Evolutionary conservation across 2,888 invertebrate species (phyloP), one percentile per base, ranked within the genome.

Genomic region (Aquatica leii): DNA sequence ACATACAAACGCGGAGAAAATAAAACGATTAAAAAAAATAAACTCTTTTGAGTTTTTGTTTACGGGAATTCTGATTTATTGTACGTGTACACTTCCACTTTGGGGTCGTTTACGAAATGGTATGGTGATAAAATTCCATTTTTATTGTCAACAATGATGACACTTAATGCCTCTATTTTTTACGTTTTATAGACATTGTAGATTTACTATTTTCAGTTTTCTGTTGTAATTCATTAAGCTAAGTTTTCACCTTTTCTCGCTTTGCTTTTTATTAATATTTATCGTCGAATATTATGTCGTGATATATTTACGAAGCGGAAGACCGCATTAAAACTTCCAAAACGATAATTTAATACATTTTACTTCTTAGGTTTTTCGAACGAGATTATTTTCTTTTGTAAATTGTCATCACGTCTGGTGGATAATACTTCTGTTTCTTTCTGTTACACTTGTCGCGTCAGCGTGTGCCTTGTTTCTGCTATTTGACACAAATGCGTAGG

Each of bases 141-240:
- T 58, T 58, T 51, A 58, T 50, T 24, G 57, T 58, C 57, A 58
- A 58, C 50, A 50, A 50, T 50, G 40, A 20, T 37, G 52, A 52
- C 35, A 49, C 49, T 49, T 37, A 52, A 31, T 37, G 20, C 35
- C 52, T 43, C 17, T 17, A 17, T 43, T 43, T 43, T 43, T 43
- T 12, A 43, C 8, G 17, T 43, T 43, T 43, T 17, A 3, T 8
- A 43, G 41, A 12, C 17, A 43, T 17, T 14, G n/a, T 43, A 43
- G 41, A 43, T 43, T 43, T 43, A 43, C 15, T 43, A 43, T 43
- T 43, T 43, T 43, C 41, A 43, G 41, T 17, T 43, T 14, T 43
- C 17, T 43, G 41, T 43, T 43, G 41, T 17, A 43, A 43, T 43
- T 43, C 41, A 43, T 43, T 43, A 43, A 43, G 41, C 41, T 43